Evolutionary conservation across 2,888 invertebrate genomes (phyloP), one percentile per base, ranked within the genome.

Genomic region (Leucophenga maculata): DNA sequence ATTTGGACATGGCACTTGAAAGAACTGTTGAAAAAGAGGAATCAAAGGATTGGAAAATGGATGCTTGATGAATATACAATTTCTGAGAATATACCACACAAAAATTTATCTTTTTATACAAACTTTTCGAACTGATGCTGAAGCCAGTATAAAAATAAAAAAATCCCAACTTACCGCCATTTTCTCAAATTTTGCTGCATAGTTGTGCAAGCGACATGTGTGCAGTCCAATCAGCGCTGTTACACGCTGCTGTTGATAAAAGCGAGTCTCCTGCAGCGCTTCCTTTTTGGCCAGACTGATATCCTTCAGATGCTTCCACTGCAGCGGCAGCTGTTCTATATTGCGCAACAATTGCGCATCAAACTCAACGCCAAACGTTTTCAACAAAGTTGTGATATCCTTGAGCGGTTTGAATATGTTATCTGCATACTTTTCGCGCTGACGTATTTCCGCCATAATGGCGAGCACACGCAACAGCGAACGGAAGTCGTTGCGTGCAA

Each of bases 321-420:
- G 92, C 78, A 95, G 94, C 0, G 98, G 98, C 72, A 98, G 90
- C 83, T 95, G 93, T 86, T 95, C 92, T 80, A 94, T 94, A 90
- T 94, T 93, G 68, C 95, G 92, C 80, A 94, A 91, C 14, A 93
- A 90, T 81, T 94, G 93, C 75, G 96, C 94, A 0, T 94, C 92
- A 88, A 97, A 94, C 79, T 96, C 95, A 11, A 96, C 95, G 13
- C 94, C 94, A 85, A 97, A 97, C 3, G 93, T 92, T 85, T 93
- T 94, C 31, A 98, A 90, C 50, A 97, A 90, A 71, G 95, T 93
- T 74, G 97, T 95, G 62, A 95, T 95, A 78, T 95, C 94, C 79
- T 94, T 93, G 1, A 98, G 90, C 0, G 97, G 97, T 69, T 95
- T 95, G 86, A 98, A 98, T 93, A 97, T 95, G 64, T 91, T 92